Base-by-base conservation (phyloP, 2,113 vertebrate genomes). In the Dendropsophus ebraccatus region DNA sequence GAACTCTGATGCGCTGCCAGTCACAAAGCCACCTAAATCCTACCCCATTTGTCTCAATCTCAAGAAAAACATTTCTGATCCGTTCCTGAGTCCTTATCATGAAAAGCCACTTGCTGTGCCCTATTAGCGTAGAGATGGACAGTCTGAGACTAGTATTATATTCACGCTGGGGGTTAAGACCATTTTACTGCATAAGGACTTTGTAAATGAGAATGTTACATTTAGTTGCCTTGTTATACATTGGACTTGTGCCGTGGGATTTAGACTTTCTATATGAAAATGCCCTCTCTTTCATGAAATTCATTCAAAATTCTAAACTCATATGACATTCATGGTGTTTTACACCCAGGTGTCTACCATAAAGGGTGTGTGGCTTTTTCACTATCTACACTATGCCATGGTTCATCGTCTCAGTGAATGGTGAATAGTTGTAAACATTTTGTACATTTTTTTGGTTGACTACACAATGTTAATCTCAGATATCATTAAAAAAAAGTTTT, bases 121-220 rank as follows among this genome's bases (percentile, higher is more conserved):
- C 54, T 69, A 65, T 81, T 81, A 81, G 58, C 10, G 58, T 28
- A 65, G 25, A 81, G 65, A 56, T 35, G 81, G 49, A 49, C 81
- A 88, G 87, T 90, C 87, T 86, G 83, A 77, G 88, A 89, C 83
- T 89, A 91, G 65, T 87, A 88, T 89, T 88, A 89, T 90, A 82
- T 92, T 79, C 82, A 87, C 88, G 84, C 28, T 89, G 88, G 87
- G n/a, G 58, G 56, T 62, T 58, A 81, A 47, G 58, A 47, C 56
- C 21, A 37, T 62, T 81, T 65, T 62, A 35, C n/a, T 37, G 60
- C 35, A 14, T 41, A 80, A 80, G 77, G 77, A 80, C 54, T 47
- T 37, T 65, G 12, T 25, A 56, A 79, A 60, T 60, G 77, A 6
- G 45, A 75, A 47, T 25, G 30, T 69, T 69, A 60, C 65, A 49